Base-by-base conservation (phyloP, 2,797 vertebrate species). In the Phrynocephalus forsythii region DNA sequence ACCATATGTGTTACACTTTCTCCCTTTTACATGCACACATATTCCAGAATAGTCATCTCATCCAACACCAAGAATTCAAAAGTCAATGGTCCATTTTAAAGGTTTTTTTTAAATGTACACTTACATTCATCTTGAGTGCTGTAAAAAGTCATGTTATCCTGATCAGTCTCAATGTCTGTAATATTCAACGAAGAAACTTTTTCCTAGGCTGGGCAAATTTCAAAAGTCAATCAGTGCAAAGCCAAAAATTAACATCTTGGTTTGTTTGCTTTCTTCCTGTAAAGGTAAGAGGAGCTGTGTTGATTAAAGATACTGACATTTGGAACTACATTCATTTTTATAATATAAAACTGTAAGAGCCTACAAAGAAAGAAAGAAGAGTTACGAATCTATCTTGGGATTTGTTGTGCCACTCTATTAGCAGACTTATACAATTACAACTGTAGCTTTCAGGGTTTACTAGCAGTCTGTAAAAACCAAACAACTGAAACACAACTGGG, bases 41-140 rank as follows among this genome's bases (percentile, higher is more conserved):
- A 95, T 38, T 87, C 86, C 63, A 48, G 5, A 1, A 94, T 91
- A 85, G 94, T 97, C 79, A 94, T 94, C 89, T 94, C 95, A 86
- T 95, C 95, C 88, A 96, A 89, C 93, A 97, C 93, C 84, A 94
- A 91, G 30, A 95, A 97, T 60, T 95, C 84, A 8, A 68, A 88
- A 18, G 97, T 94, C 48, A 97, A 90, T 56, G 97, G 95, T n/a
- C 92, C 90, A 44, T 56, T 56, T 56, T 56, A 52, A 52, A 52
- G 7, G 11, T 6, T 9, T 56, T 9, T 56, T 56, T 9, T 56
- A 11, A 9, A 56, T 93, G 28, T 90, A 18, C 88, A 16, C 93
- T 94, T 84, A 96, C 72, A 93, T 38, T 96, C 79, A 28, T 89
- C 85, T 75, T 84, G 92, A 71, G 95, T 82, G 1, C 87, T 86